A percentile compares a stretch with the other conserved stretches of the same genome.
phyloP scores from a whole-genome alignment of 2,113 vertebrate species.

The Scartelaos histophorus region DNA sequence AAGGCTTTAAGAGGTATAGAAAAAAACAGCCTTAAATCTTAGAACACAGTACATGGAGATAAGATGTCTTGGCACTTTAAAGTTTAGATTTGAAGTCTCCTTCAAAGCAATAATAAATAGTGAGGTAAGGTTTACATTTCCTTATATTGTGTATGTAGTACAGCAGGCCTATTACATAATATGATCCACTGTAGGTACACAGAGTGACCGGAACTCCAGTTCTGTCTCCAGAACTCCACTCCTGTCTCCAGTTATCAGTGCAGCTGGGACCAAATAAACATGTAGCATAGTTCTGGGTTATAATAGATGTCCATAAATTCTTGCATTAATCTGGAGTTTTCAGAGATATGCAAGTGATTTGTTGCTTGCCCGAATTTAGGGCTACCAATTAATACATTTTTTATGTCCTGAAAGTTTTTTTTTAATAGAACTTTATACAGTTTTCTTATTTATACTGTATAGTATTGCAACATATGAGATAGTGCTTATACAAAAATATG shows the following conservation, averaged over 20 bases:
- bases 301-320: not conserved
- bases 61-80: not conserved
- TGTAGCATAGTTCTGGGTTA: not conserved
- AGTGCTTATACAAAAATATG: too few relatives aligned
- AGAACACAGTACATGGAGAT: not conserved
- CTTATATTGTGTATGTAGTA: not conserved
- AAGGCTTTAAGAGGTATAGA: not conserved
- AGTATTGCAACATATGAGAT: too few relatives aligned
- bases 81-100: not conserved
- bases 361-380: not conserved
- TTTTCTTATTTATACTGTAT: too few relatives aligned
- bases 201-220: not conserved
- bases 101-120: not conserved
- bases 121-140: not conserved
- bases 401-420: too few relatives aligned
- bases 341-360: not conserved
- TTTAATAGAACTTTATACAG: too few relatives aligned
- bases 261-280: not conserved
- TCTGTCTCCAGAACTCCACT: too few relatives aligned
- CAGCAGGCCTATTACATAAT: slow-evolving; percentile 1
- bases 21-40: slow-evolving; percentile 6
- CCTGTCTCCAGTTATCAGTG: slow-evolving; percentile 2
- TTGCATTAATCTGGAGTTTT: not conserved
- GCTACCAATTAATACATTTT: too few relatives aligned
- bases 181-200: not conserved